Evolutionary conservation across 1,140 invertebrate species (phyloP), one percentile per base, ranked within the genome.

Genomic region (Nasonia longicornis): DNA sequence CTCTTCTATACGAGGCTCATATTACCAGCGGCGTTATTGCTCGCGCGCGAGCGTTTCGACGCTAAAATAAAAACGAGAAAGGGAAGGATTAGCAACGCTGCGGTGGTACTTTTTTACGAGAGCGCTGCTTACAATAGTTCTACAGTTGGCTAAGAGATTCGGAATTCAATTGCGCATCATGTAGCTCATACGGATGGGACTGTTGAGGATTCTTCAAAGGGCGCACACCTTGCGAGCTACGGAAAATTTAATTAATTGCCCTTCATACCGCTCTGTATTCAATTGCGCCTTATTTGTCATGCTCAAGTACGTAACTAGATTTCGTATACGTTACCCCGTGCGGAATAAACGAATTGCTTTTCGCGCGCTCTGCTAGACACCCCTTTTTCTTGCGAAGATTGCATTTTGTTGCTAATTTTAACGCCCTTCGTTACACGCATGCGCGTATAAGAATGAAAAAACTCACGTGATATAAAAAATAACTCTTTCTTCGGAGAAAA

Each of bases 271-370:
- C 22, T 78, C 67, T 67, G 67, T 11, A 77, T 48, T 77, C 63
- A 48, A 77, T 77, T 48, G 48, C 75, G 69, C 75, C 64, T 77
- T 77, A 29, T 77, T 77, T 77, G 42, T 77, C 75, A 77, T 69
- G 67, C 45, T 29, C 6, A 2, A 16, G 45, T 12, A 3, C 14
- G 38, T 78, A 78, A 78, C 67, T 20, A 70, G 67, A 58, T 78
- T 52, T 22, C 77, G 22, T 38, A 6, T 42, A 69, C 45, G n/a
- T 71, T 78, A 69, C 66, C 76, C 10, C 76, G 45, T 38, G 16
- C 11, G 10, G 29, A 20, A 66, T 42, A 42, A 58, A 58, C 52
- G 16, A 58, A 58, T 58, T 58, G 52, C 16, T 58, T 58, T n/a
- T 58, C 16, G 1, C 10, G 38, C 38, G 7, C 38, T 42, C 52